Conservation (phyloP, 2,888 invertebrate genomes). For the Mesorhabditis sp. region DNA sequence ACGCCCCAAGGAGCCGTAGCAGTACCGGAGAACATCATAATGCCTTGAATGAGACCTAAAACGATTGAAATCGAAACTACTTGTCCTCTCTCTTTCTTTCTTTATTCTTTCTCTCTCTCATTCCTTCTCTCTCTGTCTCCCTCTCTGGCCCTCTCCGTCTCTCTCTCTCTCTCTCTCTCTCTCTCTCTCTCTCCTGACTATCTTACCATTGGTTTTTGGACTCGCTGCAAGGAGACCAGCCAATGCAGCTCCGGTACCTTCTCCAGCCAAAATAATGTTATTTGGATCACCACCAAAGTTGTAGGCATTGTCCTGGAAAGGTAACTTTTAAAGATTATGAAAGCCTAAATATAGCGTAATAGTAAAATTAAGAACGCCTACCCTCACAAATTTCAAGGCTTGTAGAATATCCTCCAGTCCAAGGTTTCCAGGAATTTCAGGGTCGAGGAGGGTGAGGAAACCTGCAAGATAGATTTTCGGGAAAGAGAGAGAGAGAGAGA, state of each 20-base stretch:
- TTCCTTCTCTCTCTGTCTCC: not conserved
- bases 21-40: not conserved
- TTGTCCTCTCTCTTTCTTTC: no score
- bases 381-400: not conserved
- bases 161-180: no score
- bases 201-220: not conserved
- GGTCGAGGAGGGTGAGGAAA: not conserved
- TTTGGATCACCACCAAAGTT: not conserved
- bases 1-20: not conserved
- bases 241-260: not conserved
- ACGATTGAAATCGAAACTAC: no score
- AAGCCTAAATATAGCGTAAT: not conserved
- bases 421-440: not conserved
- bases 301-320: not conserved
- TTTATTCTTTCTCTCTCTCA: no score
- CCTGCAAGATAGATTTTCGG: not conserved
- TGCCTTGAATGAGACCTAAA: not conserved
- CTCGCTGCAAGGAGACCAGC: not conserved
- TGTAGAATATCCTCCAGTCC: not conserved
- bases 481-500: no score
- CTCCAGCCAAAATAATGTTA: not conserved
- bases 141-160: not conserved
- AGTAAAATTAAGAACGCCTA: not conserved
- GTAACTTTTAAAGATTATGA: not conserved
- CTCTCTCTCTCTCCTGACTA: no score